Percentiles rank a stretch among this genome's conserved stretches.
phyloP scores from a whole-genome alignment of 2,888 invertebrate genomes.

The Archips crataeganus region DNA sequence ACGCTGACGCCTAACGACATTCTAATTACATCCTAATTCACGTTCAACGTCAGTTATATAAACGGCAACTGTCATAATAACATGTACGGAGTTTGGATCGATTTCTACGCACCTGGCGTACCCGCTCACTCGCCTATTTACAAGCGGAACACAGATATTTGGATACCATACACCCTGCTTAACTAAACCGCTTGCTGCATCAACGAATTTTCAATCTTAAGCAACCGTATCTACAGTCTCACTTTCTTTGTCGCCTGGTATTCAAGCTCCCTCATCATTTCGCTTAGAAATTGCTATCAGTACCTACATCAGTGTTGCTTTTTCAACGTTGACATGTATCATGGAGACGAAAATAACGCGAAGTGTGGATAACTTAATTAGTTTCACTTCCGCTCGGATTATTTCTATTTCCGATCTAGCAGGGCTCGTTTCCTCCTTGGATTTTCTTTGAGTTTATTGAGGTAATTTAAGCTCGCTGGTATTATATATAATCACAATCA shows the following conservation, averaged over 20 bases:
- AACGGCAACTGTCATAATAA: slow-evolving; percentile 82
- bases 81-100: slow-evolving; percentile 75
- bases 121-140: slow-evolving; percentile 81
- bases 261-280: slow-evolving; percentile 63
- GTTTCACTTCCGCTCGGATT: slow-evolving; percentile 82
- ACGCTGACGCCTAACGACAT: slow-evolving; percentile 26
- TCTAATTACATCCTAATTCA: slow-evolving; percentile 39
- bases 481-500: background rate
- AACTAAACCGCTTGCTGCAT: slow-evolving; percentile 50
- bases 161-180: slow-evolving; percentile 73
- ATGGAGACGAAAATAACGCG: slow-evolving; percentile 78
- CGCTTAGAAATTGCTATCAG: slow-evolving; percentile 73
- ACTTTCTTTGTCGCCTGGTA: slow-evolving; percentile 47
- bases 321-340: slow-evolving; percentile 76
- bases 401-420: slow-evolving; percentile 83
- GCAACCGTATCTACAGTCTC: slow-evolving; percentile 50
- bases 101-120: slow-evolving; percentile 81
- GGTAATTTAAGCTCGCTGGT: background rate
- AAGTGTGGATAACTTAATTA: slow-evolving; percentile 84
- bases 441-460: slow-evolving; percentile 75
- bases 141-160: slow-evolving; percentile 82
- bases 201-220: slow-evolving; percentile 57
- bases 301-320: slow-evolving; percentile 74
- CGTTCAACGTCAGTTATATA: slow-evolving; percentile 62
- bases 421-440: slow-evolving; percentile 76